Conservation (phyloP, 2,888 invertebrate species). For the Tanaodytes sp. region DNA sequence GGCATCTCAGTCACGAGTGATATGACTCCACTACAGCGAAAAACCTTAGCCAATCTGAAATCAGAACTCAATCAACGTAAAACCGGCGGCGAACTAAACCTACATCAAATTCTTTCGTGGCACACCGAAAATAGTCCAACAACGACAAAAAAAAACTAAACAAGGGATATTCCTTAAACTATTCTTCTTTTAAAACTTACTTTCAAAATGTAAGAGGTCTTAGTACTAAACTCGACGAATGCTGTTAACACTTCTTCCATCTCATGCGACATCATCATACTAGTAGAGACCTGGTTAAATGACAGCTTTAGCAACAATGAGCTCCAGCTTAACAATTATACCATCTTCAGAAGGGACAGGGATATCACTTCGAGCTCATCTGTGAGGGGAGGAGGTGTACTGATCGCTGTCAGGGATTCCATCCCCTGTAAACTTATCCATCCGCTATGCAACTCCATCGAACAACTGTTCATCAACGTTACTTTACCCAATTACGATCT, state of each 20-base stretch:
- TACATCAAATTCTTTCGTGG: not conserved
- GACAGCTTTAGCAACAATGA: constrained; percentile 7
- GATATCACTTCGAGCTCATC: not conserved
- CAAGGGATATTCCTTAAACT: not conserved
- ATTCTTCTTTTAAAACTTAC: constrained; percentile 59
- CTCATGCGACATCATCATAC: constrained; percentile 13
- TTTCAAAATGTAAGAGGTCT: constrained; percentile 31
- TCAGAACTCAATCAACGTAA: too few species aligned
- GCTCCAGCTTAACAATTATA: constrained; percentile 8
- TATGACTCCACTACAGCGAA: too few species aligned
- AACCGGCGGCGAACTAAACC: not conserved
- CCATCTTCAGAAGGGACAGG: constrained; percentile 16
- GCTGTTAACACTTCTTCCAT: not conserved
- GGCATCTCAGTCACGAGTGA: not conserved
- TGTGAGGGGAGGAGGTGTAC: constrained; percentile 22
- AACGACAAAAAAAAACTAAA: not conserved
- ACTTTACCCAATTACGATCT: not conserved
- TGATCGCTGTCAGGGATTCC: constrained; percentile 6
- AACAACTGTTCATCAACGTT: not conserved
- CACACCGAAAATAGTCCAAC: not conserved
- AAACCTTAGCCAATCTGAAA: too few species aligned
- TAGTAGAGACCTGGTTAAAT: constrained; percentile 31
- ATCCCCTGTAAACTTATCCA: not conserved
- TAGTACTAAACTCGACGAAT: constrained; percentile 8
- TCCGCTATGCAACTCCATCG: not conserved